Evolutionary conservation across 1,140 invertebrate genomes (phyloP).

Genomic region (Protaetia brevitarsis): DNA sequence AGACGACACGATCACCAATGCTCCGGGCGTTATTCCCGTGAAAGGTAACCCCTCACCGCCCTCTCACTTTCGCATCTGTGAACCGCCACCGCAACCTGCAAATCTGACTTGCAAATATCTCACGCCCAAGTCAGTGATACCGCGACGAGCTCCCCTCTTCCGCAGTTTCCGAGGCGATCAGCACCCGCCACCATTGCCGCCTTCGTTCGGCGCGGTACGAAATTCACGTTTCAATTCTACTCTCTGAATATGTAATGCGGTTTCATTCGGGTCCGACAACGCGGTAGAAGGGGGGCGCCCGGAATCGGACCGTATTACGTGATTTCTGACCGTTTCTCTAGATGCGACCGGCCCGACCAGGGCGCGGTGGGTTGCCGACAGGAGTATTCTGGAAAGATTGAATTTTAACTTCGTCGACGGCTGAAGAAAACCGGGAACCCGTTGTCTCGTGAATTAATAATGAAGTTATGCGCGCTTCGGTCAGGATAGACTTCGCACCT

Average conservation of each 20-base stretch:
- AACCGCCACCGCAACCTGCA: conserved; percentile 26
- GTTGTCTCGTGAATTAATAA: neutral
- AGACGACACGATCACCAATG: neutral
- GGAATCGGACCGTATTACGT: neutral
- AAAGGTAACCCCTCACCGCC: neutral
- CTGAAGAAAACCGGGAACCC: neutral
- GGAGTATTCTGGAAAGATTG: neutral
- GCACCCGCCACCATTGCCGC: neutral
- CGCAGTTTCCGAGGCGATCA: neutral
- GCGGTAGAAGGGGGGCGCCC: no score
- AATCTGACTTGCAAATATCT: conserved; percentile 33
- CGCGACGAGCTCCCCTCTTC: neutral
- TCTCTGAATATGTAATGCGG: conserved; percentile 35
- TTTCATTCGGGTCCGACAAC: conserved; percentile 8
- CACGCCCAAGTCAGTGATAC: conserved; percentile 24
- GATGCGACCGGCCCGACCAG: neutral
- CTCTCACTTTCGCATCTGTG: neutral
- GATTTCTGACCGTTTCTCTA: conserved; percentile 13
- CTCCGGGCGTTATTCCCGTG: neutral
- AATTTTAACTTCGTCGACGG: neutral
- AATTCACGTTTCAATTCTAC: conserved; percentile 34
- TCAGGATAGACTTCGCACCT: no score
- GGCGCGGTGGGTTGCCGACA: neutral
- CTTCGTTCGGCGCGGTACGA: neutral
- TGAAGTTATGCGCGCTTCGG: no score